A percentile compares a stretch with the other conserved stretches of the same genome.
These are phyloP conservation scores for Lasioglossum figueresi DNA, from an alignment of 2,888 invertebrate genomes.

Conservation along the genomic window DNA sequence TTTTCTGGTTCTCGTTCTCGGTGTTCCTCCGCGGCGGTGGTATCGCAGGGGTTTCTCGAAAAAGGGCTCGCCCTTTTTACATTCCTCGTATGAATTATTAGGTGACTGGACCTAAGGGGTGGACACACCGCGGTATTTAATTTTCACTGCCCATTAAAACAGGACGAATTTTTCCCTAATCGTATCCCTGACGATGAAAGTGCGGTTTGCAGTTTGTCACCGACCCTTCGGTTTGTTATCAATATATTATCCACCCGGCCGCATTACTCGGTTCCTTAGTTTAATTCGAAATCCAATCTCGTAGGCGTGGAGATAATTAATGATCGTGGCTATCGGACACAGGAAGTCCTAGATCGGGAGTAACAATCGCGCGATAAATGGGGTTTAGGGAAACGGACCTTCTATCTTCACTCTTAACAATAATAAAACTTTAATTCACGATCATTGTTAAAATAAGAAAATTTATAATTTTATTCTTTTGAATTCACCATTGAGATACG, in stretches of 20 bases:
- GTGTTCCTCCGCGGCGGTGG: constrained; percentile 40
- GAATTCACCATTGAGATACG: no score
- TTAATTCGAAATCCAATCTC: constrained; percentile 35
- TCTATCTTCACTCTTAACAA: neutral
- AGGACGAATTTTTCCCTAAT: constrained; percentile 74
- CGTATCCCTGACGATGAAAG: constrained; percentile 74
- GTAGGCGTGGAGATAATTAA: constrained; percentile 16
- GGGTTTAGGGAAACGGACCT: neutral
- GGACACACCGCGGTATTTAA: constrained; percentile 79
- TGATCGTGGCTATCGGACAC: neutral
- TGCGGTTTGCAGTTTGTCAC: constrained; percentile 74
- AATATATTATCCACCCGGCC: constrained; percentile 58
- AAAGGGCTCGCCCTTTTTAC: constrained; percentile 76
- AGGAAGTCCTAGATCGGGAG: neutral
- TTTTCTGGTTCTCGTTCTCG: constrained; percentile 67
- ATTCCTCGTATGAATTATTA: constrained; percentile 80
- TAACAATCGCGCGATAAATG: constrained; percentile 3
- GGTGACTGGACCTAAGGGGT: constrained; percentile 75
- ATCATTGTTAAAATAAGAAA: neutral
- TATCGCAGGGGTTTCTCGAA: constrained; percentile 26
- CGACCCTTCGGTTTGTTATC: constrained; percentile 69
- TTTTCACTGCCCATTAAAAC: constrained; percentile 76
- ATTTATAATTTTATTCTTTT: neutral
- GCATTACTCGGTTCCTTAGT: constrained; percentile 31
- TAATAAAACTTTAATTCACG: neutral